These are phyloP conservation scores for Falco concolor DNA, from an alignment of 2,797 vertebrate genomes.

Conservation along the genomic window DNA sequence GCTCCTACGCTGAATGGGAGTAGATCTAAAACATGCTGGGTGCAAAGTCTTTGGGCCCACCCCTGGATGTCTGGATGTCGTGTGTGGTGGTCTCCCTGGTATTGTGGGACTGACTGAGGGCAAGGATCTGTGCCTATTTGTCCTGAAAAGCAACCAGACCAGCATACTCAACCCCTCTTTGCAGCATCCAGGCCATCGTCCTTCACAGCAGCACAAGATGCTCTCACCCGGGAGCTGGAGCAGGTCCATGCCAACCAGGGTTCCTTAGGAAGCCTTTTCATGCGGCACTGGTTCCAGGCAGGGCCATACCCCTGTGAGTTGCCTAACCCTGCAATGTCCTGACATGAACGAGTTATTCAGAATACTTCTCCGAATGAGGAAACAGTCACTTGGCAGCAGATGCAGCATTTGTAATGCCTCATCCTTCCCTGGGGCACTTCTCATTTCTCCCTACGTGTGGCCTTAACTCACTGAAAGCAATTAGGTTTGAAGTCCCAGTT, in stretches of 20 bases:
- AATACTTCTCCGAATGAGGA: not conserved
- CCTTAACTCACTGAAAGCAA: not conserved
- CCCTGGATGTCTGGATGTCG: accelerated
- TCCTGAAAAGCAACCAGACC: not conserved
- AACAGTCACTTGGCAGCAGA: not conserved
- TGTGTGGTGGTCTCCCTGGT: not conserved
- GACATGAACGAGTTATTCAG: not conserved
- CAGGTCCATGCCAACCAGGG: not conserved
- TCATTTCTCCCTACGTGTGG: not conserved
- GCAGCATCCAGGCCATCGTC: not conserved
- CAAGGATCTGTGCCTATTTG: not conserved
- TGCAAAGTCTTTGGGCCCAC: not conserved
- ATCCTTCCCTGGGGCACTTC: not conserved
- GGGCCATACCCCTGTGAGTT: not conserved
- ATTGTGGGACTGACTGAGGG: not conserved
- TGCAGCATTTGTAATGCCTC: not conserved
- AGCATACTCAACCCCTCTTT: not conserved
- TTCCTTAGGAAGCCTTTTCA: not conserved
- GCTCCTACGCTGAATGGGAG: accelerated
- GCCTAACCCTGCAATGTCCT: not conserved
- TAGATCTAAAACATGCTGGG: accelerated
- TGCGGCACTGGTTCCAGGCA: not conserved
- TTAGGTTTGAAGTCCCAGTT: not conserved
- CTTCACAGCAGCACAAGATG: not conserved
- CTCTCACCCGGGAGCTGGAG: not conserved